Base-by-base conservation (phyloP, 2,888 invertebrate genomes). In the Agrotis clavis region DNA sequence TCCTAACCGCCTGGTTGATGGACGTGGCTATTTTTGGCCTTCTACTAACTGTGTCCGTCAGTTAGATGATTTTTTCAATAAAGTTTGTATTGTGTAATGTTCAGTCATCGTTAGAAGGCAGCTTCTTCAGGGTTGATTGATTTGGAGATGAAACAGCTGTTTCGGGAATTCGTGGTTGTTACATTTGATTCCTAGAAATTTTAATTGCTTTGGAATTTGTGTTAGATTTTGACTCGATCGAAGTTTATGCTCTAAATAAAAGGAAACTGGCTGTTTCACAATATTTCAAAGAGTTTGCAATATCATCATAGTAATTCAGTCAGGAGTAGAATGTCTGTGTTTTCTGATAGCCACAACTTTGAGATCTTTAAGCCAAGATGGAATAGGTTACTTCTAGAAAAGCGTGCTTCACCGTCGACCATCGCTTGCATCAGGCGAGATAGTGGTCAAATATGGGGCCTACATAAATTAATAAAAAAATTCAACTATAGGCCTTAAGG, bases 21-120 rank as follows among this genome's bases (percentile, higher is more conserved):
- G 82, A 82, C 48, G 50, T 18, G n/a, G 51, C 71, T 82, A 82
- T 82, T 82, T 77, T 63, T 71, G 67, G 6, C 53, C 35, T 74
- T 70, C 71, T 66, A n/a, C 47, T 67, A 35, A 78, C 62, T 63
- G 67, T 62, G 68, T 84, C 74, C 74, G 30, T 77, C 64, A 50
- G 51, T 54, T 16, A 71, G 71, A 48, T 50, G 65, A 75, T 81
- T 63, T 66, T 4, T 67, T 63, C 54, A 9, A 53, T 19, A 16
- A 48, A 64, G 56, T 41, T 30, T 60, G 14, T 53, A 68, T 72
- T 72, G 51, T 71, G 62, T 7, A 76, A 57, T 59, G 47, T 47
- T 67, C 25, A 54, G 21, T 77, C 62, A 66, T 79, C 53, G 47
- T 51, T 35, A 18, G 61, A 16, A 13, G 7, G 47, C 1, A 53